Percentiles rank a stretch among this genome's conserved stretches.
phyloP scores from a whole-genome alignment of 2,888 invertebrate species.

The Drosophila cyrtoloma region DNA sequence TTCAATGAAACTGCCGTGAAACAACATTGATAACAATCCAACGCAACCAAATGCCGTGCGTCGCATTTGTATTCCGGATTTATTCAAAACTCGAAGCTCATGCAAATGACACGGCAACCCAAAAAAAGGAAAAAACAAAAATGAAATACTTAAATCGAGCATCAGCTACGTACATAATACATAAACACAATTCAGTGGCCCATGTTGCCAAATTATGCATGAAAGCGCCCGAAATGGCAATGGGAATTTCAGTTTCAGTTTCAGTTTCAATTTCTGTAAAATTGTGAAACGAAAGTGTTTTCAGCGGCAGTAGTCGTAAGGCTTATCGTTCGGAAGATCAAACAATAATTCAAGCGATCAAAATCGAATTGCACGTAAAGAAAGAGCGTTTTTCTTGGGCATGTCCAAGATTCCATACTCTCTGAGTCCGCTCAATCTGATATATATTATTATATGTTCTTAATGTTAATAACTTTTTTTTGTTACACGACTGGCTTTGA shows the following conservation, averaged over 20 bases:
- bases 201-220: slow-evolving; percentile 47
- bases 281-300: slow-evolving; percentile 40
- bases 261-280: slow-evolving; percentile 23
- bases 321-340: not conserved
- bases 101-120: slow-evolving; percentile 47
- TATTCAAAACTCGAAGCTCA: slow-evolving; percentile 31
- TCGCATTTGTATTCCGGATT: slow-evolving; percentile 54
- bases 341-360: not conserved
- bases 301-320: not conserved
- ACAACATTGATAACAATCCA: slow-evolving; percentile 26
- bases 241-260: slow-evolving; percentile 39
- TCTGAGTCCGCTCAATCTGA: not conserved
- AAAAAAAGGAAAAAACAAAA: slow-evolving; percentile 7
- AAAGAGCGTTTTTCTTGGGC: not conserved
- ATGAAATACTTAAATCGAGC: slow-evolving; percentile 22
- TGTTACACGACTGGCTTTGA: not conserved
- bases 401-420: not conserved
- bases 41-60: slow-evolving; percentile 39
- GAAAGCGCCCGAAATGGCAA: slow-evolving; percentile 49
- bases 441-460: not conserved
- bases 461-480: not conserved
- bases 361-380: not conserved
- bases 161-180: slow-evolving; percentile 15
- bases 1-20: slow-evolving; percentile 39
- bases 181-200: slow-evolving; percentile 29